phyloP scores from a whole-genome alignment of 2,797 vertebrate species.

The Babyrousa celebensis region DNA sequence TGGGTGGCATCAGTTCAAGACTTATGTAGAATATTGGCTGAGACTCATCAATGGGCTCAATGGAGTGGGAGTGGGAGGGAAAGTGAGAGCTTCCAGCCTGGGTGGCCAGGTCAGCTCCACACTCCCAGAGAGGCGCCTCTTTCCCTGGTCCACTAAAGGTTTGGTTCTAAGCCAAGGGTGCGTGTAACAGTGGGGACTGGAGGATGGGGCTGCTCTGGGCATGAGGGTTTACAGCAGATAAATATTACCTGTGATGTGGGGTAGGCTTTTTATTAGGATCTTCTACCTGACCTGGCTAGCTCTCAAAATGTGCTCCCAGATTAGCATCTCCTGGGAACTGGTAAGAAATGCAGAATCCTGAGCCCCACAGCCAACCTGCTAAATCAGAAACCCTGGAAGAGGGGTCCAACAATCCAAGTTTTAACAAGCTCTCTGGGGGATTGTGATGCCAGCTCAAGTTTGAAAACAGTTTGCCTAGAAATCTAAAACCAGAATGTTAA shows the following conservation, averaged over 20 bases:
- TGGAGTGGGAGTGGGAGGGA: background rate
- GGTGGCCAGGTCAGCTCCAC: background rate
- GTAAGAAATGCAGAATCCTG: background rate
- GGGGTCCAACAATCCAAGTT: background rate
- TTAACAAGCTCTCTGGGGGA: background rate
- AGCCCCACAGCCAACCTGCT: background rate
- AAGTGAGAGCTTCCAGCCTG: background rate
- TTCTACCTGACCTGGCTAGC: background rate
- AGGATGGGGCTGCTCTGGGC: background rate
- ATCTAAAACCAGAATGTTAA: conserved; percentile 56
- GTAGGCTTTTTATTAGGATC: background rate
- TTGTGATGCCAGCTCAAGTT: background rate
- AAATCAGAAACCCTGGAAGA: background rate
- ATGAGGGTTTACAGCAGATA: background rate
- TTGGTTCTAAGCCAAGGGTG: background rate
- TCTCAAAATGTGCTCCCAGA: background rate
- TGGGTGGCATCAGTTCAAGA: background rate
- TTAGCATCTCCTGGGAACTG: background rate
- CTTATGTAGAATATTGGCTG: background rate
- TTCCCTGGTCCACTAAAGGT: background rate
- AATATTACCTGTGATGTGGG: background rate
- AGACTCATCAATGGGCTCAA: accelerated
- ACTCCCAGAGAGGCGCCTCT: background rate
- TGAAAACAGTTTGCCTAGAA: conserved; percentile 56
- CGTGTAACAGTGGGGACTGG: background rate